A percentile compares a stretch with the other conserved stretches of the same genome.
phyloP scores from a whole-genome alignment of 2,113 vertebrate genomes.

The Ammodytes marinus region DNA sequence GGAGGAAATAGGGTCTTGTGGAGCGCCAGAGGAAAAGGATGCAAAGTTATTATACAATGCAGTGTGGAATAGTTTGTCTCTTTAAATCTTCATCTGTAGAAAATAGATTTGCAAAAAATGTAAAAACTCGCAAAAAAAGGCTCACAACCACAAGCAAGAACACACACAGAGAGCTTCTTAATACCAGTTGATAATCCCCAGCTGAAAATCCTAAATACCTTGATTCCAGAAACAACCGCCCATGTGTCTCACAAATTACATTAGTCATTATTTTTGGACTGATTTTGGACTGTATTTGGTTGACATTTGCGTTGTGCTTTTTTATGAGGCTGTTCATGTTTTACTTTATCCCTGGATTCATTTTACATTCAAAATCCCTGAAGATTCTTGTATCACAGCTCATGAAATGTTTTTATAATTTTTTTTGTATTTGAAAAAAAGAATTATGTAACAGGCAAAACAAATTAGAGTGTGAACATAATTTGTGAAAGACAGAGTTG shows the following conservation, averaged over 20 bases:
- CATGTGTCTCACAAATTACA: constrained; percentile 17
- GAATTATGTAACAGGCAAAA: background rate
- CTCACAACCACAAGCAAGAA: constrained; percentile 14
- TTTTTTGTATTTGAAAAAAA: background rate
- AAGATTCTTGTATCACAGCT: background rate
- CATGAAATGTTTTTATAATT: background rate
- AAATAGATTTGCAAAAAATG: background rate
- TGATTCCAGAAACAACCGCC: constrained; percentile 16
- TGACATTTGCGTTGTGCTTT: background rate
- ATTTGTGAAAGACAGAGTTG: too few species aligned
- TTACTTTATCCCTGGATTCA: background rate
- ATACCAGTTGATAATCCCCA: constrained; percentile 37
- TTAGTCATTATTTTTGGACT: constrained; percentile 4
- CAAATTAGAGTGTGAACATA: background rate
- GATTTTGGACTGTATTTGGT: background rate
- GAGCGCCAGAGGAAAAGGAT: constrained; percentile 6
- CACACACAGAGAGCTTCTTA: constrained; percentile 27
- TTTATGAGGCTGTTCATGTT: background rate
- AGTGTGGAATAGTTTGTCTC: constrained; percentile 23
- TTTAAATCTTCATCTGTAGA: constrained; percentile 38
- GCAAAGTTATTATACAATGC: constrained; percentile 29
- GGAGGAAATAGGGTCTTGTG: constrained; percentile 43
- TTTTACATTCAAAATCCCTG: background rate
- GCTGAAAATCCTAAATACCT: constrained; percentile 38
- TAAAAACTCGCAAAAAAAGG: too few species aligned